Evolutionary conservation across 2,113 vertebrate genomes (phyloP).

Genomic region (Potamarius usumacintae): DNA sequence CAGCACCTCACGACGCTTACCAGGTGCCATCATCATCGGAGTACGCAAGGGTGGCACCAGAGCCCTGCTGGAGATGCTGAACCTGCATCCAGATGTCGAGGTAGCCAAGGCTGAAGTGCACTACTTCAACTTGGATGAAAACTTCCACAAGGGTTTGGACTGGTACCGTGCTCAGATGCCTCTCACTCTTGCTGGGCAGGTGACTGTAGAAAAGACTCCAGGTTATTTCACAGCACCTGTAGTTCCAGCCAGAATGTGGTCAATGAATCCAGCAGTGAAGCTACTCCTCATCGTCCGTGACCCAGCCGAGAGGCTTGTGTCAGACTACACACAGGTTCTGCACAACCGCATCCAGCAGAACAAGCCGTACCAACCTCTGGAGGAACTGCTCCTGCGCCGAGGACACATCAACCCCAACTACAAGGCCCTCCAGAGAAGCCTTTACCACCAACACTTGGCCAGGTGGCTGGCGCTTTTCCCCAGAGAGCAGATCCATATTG

Average conservation of each 20-base stretch:
- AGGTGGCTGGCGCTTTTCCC: constrained; percentile 77
- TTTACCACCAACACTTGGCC: constrained; percentile 75
- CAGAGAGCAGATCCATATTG: constrained; percentile 75
- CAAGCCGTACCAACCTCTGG: constrained; percentile 76
- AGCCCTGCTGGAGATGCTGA: constrained; percentile 80
- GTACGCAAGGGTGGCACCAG: constrained; percentile 80
- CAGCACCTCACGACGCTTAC: constrained; percentile 67
- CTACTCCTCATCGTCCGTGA: constrained; percentile 79
- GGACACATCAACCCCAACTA: constrained; percentile 70
- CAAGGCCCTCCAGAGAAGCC: constrained; percentile 79
- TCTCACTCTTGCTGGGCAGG: constrained; percentile 64
- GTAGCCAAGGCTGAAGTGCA: constrained; percentile 79
- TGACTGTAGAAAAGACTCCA: constrained; percentile 81
- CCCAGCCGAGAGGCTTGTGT: constrained; percentile 77
- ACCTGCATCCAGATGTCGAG: constrained; percentile 77
- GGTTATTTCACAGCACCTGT: constrained; percentile 75
- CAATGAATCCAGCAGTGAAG: constrained; percentile 70
- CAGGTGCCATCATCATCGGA: constrained; percentile 78
- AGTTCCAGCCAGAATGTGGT: constrained; percentile 69
- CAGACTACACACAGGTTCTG: constrained; percentile 83
- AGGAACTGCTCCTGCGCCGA: constrained; percentile 68
- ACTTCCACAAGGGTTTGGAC: constrained; percentile 71
- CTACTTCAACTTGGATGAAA: constrained; percentile 80
- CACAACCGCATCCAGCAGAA: constrained; percentile 74
- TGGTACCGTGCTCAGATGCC: constrained; percentile 83